Percentiles rank a stretch among this genome's conserved stretches.
These are phyloP conservation scores for Cygnus atratus DNA, from an alignment of 2,113 vertebrate species.

Conservation along the genomic window DNA sequence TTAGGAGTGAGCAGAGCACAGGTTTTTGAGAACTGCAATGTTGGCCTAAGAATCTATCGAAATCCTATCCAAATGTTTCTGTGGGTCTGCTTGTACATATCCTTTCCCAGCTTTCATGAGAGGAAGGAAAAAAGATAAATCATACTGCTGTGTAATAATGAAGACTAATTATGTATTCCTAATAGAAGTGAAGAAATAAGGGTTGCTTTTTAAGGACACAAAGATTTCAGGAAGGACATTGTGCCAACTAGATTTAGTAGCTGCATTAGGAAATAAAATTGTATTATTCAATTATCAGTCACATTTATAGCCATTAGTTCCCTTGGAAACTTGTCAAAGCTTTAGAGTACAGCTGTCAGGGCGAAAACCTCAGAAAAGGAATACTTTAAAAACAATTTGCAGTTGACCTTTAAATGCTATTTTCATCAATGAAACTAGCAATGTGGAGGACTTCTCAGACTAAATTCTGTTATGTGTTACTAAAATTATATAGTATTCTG, in stretches of 20 bases:
- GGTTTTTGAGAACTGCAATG: background rate
- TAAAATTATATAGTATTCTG: background rate
- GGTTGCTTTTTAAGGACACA: background rate
- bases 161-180: background rate
- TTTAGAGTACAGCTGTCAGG: background rate
- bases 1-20: background rate
- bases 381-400: background rate
- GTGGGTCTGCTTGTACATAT: background rate
- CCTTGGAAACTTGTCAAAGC: constrained; percentile 21
- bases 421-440: background rate
- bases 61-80: background rate
- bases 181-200: background rate
- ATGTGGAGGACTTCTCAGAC: background rate
- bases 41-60: background rate
- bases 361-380: background rate
- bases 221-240: background rate
- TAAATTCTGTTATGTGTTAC: background rate
- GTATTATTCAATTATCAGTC: background rate
- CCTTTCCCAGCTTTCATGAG: background rate
- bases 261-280: constrained; percentile 9
- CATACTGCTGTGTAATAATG: background rate
- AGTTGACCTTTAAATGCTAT: background rate
- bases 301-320: constrained; percentile 26
- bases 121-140: background rate
- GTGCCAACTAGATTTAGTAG: background rate